phyloP scores from a whole-genome alignment of 2,113 vertebrate genomes.

The Phrynocephalus versicolor region DNA sequence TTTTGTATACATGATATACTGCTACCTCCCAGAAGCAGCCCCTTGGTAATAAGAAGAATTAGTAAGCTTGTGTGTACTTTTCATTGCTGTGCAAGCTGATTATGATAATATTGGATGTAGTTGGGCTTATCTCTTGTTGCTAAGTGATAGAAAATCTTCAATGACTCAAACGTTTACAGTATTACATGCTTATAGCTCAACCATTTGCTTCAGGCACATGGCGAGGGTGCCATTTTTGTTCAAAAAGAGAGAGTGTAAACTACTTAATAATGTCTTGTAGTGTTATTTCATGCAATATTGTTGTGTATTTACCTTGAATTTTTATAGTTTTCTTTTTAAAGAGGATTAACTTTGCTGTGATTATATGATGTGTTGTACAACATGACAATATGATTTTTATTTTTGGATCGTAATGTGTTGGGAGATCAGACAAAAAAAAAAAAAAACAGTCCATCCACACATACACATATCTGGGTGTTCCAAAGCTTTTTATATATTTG shows the following conservation, averaged over 20 bases:
- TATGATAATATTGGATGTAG: neutral
- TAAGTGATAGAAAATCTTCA: slow-evolving; percentile 19
- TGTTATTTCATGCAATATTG: neutral
- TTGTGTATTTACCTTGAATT: neutral
- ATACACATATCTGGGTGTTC: neutral
- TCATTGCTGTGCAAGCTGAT: neutral
- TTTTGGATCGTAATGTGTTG: no score
- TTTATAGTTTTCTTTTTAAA: neutral
- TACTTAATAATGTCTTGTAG: neutral
- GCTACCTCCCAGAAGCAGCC: neutral
- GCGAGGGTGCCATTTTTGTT: neutral
- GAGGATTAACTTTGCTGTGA: neutral
- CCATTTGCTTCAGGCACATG: neutral
- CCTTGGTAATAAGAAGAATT: neutral
- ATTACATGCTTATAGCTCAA: neutral
- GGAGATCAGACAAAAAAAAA: no score
- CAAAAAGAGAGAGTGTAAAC: slow-evolving; percentile 11
- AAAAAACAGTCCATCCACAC: no score
- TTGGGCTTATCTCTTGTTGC: neutral
- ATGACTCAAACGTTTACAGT: slow-evolving; percentile 31
- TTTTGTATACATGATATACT: neutral
- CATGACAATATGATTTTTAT: neutral
- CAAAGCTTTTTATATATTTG: neutral
- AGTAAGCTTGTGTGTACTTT: neutral
- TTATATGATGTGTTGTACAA: neutral